Evolutionary conservation across 2,113 vertebrate genomes (phyloP).

Genomic region (Notothenia rossii): DNA sequence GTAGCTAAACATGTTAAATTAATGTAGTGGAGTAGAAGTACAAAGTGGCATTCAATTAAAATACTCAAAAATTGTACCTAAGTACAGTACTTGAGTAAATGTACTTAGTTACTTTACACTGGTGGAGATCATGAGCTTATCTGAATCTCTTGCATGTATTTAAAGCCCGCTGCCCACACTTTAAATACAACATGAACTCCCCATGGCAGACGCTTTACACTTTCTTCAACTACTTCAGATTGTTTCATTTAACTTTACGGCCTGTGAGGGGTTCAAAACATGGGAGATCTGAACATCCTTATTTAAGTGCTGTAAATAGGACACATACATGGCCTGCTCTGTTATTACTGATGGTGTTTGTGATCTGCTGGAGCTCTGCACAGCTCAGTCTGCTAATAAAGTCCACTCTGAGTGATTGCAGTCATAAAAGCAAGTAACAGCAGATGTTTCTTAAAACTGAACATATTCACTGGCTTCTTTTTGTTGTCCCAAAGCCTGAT

Average conservation of each 20-base stretch:
- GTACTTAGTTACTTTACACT: no score
- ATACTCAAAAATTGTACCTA: no score
- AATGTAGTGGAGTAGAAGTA: no score
- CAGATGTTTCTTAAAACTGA: conserved; percentile 38
- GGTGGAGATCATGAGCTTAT: neutral
- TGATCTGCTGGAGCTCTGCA: neutral
- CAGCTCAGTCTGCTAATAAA: conserved; percentile 38
- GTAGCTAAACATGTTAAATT: no score
- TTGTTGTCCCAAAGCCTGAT: neutral
- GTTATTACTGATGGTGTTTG: neutral
- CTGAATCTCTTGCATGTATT: no score
- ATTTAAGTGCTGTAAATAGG: conserved; percentile 9
- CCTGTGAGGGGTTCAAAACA: neutral
- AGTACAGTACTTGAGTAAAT: no score
- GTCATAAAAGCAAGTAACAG: conserved; percentile 21
- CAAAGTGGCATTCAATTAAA: no score
- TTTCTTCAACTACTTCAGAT: neutral
- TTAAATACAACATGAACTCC: neutral
- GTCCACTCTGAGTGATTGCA: conserved; percentile 27
- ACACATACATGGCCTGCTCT: neutral
- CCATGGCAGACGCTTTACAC: neutral
- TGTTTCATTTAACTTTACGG: conserved; percentile 17
- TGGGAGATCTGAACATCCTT: neutral
- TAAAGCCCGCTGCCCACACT: neutral
- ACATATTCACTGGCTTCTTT: conserved; percentile 9